These are phyloP conservation scores for Coilia nasus DNA, from an alignment of 2,797 vertebrate species.

Conservation along the genomic window DNA sequence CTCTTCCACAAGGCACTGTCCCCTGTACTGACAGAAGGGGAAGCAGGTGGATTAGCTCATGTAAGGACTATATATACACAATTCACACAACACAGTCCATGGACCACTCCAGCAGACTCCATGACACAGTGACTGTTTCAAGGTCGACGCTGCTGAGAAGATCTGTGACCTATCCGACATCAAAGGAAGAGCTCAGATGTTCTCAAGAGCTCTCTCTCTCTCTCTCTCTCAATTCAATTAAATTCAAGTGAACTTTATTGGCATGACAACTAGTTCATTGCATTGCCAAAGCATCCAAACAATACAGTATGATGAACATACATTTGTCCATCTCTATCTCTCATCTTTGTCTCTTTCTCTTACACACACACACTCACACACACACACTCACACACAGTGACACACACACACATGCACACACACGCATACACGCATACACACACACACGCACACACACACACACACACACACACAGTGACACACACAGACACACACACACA, in stretches of 20 bases:
- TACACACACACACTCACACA: neutral
- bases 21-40: neutral
- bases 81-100: neutral
- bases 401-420: neutral
- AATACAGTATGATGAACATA: no score
- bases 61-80: neutral
- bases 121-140: neutral
- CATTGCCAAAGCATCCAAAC: no score
- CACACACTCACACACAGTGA: neutral
- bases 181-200: neutral
- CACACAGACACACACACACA: neutral
- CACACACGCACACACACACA: neutral
- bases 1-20: neutral
- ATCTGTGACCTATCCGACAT: conserved; percentile 6
- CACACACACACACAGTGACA: no score
- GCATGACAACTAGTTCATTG: no score
- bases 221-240: no score
- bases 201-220: neutral
- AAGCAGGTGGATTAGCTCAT: neutral
- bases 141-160: neutral
- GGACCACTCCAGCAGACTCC: neutral
- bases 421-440: neutral
- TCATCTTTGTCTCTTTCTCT: no score
- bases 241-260: no score
- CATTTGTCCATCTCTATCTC: no score